phyloP scores from a whole-genome alignment of 2,113 vertebrate species.

The Passer domesticus region DNA sequence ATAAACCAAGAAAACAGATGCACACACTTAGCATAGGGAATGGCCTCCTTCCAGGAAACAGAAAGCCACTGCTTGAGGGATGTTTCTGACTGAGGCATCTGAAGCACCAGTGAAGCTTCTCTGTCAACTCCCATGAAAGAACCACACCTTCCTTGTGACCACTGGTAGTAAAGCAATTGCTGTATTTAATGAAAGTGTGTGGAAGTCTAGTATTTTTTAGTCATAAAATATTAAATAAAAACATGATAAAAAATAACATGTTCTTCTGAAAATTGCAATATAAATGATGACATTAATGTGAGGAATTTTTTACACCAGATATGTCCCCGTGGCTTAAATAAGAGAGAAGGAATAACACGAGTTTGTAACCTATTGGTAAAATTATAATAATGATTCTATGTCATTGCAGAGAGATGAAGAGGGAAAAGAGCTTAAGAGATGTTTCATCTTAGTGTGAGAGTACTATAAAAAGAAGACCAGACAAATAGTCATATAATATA shows the following conservation, averaged over 20 bases:
- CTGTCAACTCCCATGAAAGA: not conserved
- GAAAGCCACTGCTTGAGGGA: not conserved
- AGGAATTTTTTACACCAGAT: not conserved
- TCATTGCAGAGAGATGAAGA: not conserved
- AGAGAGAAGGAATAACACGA: not conserved
- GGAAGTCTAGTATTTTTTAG: not conserved
- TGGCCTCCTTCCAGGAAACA: not conserved
- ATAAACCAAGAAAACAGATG: not conserved
- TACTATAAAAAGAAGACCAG: not conserved
- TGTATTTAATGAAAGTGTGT: not conserved
- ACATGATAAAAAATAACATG: not conserved
- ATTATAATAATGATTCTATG: not conserved
- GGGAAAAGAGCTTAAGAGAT: not conserved
- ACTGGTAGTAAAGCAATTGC: not conserved
- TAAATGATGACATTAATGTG: not conserved
- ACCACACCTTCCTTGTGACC: not conserved
- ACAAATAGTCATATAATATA: constrained; percentile 6
- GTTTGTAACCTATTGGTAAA: not conserved
- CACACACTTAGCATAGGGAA: too few species aligned
- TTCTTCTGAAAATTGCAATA: not conserved
- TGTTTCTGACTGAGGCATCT: not conserved
- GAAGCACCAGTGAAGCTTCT: not conserved
- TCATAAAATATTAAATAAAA: not conserved
- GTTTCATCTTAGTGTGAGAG: not conserved
- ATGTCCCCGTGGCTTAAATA: not conserved